A percentile compares a stretch with the other conserved stretches of the same genome.
Evolutionary conservation across 2,888 invertebrate genomes (phyloP).

Genomic region (Mythimna impura): DNA sequence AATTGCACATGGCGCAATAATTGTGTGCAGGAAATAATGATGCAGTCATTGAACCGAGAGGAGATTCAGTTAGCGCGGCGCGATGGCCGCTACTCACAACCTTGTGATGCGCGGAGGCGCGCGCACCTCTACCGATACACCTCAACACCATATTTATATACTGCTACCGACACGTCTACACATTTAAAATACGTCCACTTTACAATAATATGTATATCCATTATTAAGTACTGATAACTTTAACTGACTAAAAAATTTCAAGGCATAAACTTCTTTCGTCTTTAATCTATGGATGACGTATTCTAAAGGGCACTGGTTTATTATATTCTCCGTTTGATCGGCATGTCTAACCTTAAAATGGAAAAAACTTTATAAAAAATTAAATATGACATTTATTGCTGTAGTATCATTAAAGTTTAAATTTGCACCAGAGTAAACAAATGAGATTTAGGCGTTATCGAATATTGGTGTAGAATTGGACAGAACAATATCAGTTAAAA

Average conservation of each 20-base stretch:
- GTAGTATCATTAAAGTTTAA: conserved; percentile 83
- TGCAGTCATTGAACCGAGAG: conserved; percentile 89
- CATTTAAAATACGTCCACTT: conserved; percentile 80
- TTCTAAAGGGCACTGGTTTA: conserved; percentile 89
- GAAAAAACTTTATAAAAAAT: conserved; percentile 87
- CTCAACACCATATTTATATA: conserved; percentile 68
- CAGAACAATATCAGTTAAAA: conserved; percentile 85
- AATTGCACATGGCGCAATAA: conserved; percentile 89
- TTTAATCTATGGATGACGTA: conserved; percentile 89
- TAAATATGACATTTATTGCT: conserved; percentile 85
- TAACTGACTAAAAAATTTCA: conserved; percentile 89
- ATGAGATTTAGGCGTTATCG: conserved; percentile 81
- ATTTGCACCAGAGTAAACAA: conserved; percentile 83
- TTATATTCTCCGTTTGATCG: conserved; percentile 86
- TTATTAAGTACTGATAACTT: conserved; percentile 89
- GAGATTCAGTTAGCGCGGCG: conserved; percentile 85
- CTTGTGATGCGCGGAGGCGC: conserved; percentile 70
- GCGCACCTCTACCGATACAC: conserved; percentile 51
- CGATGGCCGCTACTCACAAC: conserved; percentile 83
- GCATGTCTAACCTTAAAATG: conserved; percentile 84
- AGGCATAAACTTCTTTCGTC: conserved; percentile 88
- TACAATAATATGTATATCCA: conserved; percentile 76
- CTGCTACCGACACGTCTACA: conserved; percentile 81
- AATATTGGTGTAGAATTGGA: conserved; percentile 83
- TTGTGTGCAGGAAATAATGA: conserved; percentile 88